Evolutionary conservation across 1,140 invertebrate species (phyloP).

Genomic region (Drosophila nigrodunni): DNA sequence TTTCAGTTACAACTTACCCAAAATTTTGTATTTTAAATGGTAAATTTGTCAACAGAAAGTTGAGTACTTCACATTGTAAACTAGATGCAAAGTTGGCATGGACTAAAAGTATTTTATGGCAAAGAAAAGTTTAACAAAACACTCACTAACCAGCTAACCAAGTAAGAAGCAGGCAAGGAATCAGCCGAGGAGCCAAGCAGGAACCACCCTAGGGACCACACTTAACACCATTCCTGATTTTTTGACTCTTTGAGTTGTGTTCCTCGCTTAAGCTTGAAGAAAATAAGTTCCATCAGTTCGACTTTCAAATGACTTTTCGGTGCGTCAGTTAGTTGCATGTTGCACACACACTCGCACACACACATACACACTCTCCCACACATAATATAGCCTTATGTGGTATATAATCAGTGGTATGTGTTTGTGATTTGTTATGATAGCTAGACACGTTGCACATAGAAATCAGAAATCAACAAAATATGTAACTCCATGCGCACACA

Average conservation of each 20-base stretch:
- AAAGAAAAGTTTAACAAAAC: background rate
- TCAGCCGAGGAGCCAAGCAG: background rate
- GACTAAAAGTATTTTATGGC: background rate
- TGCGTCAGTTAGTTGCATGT: slow-evolving; percentile 27
- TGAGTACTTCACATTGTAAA: background rate
- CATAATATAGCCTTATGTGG: background rate
- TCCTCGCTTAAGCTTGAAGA: slow-evolving; percentile 1
- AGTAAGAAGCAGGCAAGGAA: background rate
- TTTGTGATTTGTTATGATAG: slow-evolving; percentile 39
- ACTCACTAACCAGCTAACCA: slow-evolving; percentile 16
- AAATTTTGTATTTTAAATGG: too few species aligned
- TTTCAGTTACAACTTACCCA: too few species aligned
- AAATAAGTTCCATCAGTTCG: slow-evolving; percentile 34
- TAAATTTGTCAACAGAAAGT: too few species aligned
- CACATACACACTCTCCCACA: background rate
- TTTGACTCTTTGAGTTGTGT: background rate
- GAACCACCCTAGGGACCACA: background rate
- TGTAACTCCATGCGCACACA: background rate
- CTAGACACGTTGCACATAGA: slow-evolving; percentile 29
- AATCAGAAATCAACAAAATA: slow-evolving; percentile 24
- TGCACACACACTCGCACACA: slow-evolving; percentile 6
- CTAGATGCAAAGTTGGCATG: background rate
- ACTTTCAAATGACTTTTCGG: slow-evolving; percentile 54
- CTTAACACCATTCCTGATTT: background rate
- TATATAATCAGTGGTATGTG: slow-evolving; percentile 11